Percentiles rank a stretch among this genome's conserved stretches.
Evolutionary conservation across 2,113 vertebrate species (phyloP).

Genomic region (Ceyx melanurus): DNA sequence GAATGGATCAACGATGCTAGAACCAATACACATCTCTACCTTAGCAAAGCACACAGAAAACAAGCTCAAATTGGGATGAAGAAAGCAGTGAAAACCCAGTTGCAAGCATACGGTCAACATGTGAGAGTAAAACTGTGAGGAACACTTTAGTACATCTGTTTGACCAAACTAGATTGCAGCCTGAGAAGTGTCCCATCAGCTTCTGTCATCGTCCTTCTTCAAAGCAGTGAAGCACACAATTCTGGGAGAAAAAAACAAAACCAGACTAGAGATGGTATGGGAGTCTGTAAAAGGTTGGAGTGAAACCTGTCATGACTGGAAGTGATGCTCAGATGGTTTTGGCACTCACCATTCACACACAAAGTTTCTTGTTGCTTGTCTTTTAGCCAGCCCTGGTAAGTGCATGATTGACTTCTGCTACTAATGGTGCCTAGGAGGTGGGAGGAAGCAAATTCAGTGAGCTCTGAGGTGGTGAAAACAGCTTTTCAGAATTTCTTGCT

Average conservation of each 20-base stretch:
- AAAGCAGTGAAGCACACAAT: neutral
- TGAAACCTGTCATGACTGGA: neutral
- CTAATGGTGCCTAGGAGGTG: neutral
- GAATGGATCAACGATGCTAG: neutral
- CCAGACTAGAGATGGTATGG: neutral
- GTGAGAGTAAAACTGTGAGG: neutral
- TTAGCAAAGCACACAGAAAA: neutral
- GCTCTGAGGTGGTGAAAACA: neutral
- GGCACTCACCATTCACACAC: neutral
- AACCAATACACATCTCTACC: neutral
- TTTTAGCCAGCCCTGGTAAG: neutral
- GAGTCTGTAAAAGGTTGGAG: neutral
- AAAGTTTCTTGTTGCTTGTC: neutral
- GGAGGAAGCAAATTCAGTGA: slow-evolving; percentile 4
- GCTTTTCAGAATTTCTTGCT: neutral
- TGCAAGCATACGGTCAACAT: neutral
- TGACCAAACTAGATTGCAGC: neutral
- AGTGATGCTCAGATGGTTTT: neutral
- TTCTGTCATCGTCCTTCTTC: slow-evolving; percentile 5
- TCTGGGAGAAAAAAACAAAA: neutral
- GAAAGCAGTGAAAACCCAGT: neutral
- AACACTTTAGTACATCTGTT: neutral
- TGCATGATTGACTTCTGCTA: neutral
- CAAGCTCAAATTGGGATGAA: neutral
- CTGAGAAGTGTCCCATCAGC: neutral